Base-by-base conservation (phyloP, 2,797 vertebrate genomes). In the Pseudotriccus pelzelni region DNA sequence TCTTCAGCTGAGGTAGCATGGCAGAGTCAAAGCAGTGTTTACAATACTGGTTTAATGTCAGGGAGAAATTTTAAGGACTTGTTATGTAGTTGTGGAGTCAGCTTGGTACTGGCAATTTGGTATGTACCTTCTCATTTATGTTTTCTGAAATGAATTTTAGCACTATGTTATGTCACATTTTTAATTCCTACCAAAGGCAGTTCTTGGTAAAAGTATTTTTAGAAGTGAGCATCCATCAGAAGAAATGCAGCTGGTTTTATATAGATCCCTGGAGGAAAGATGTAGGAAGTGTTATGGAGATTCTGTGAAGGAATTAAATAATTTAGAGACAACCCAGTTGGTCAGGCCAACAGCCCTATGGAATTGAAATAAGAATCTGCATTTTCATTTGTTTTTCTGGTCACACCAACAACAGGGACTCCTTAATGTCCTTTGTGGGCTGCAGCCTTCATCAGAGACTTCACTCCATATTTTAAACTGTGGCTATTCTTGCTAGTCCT, bases 191-290 rank as follows among this genome's bases (percentile, higher is more conserved):
- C 68, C n/a, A 25, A 91, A 85, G 75, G 44, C 53, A 60, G 53
- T 32, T 85, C 53, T 89, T 87, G 60, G 41, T 92, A 72, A 32
- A 85, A 87, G 30, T 89, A 87, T 85, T 93, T 94, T 92, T 85
- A 72, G 93, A 80, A 80, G 30, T 34, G 32, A 74, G 43, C 64
- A 75, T 85, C 64, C 79, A 68, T 91, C 64, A 74, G 64, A 87
- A 91, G 87, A 89, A 91, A 77, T 83, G 82, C 41, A 87, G 64
- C 24, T 75, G 67, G 41, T 84, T 91, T 87, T 74, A 56, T 89
- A 74, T 39, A 92, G 64, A 87, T 89, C 56, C 20, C 64, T 83
- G 75, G 56, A 94, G 72, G 82, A 80, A 92, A 83, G 78, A 85
- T 52, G n/a, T 62, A 30, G 44, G 34, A 83, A 56, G 68, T 64